These are phyloP conservation scores for Rhagium mordax DNA, from an alignment of 2,888 invertebrate species.

Conservation along the genomic window DNA sequence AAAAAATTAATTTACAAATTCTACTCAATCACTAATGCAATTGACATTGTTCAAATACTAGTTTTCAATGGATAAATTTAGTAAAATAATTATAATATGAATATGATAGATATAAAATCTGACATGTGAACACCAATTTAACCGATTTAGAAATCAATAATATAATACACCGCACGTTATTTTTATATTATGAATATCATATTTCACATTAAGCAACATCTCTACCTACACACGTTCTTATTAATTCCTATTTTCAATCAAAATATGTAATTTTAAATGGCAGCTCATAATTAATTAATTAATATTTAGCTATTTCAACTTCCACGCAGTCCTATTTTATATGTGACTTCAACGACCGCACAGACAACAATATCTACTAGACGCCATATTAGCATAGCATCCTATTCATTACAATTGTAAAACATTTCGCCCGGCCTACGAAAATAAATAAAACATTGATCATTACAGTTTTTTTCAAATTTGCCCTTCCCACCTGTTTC, in stretches of 20 bases:
- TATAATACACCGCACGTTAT: too few relatives aligned
- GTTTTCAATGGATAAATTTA: too few relatives aligned
- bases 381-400: conserved; percentile 8
- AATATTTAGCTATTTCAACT: neutral
- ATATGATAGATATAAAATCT: too few relatives aligned
- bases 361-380: conserved; percentile 16
- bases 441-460: conserved; percentile 12
- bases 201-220: neutral
- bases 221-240: neutral
- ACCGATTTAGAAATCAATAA: too few relatives aligned
- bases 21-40: too few relatives aligned
- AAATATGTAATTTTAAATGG: neutral
- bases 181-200: too few relatives aligned
- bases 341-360: conserved; percentile 24
- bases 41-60: too few relatives aligned
- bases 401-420: conserved; percentile 13
- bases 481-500: neutral
- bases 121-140: too few relatives aligned
- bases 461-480: conserved; percentile 2
- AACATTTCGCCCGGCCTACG: conserved; percentile 13
- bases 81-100: too few relatives aligned
- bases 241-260: neutral
- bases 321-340: conserved; percentile 16
- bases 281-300: conserved; percentile 6
- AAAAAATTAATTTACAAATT: too few relatives aligned